Evolutionary conservation across 2,888 invertebrate genomes (phyloP), one percentile per base, ranked within the genome.

Genomic region (Pyrrhia umbra): DNA sequence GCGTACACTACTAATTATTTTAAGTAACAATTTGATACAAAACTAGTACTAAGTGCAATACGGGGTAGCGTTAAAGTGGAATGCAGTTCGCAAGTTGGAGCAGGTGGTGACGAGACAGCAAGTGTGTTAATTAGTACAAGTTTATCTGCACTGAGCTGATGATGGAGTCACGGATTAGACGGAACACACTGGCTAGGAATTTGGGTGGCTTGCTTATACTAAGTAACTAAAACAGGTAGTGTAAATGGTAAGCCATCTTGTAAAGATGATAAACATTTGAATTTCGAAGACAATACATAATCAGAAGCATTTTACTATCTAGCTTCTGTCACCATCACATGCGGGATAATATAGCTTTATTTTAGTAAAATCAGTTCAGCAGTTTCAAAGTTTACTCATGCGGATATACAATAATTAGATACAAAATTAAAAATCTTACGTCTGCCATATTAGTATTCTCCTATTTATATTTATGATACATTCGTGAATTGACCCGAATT

Each of bases 71-170:
- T 61, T 61, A 74, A 70, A 73, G 73, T 64, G 70, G 68, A 63
- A 77, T 81, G 73, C 67, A 73, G 63, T 52, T 69, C 55, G 55
- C 49, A 70, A 71, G 65, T 63, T 68, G 67, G 60, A 77, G 72
- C 88, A 89, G 88, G 89, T 90, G 87, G 84, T 83, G 86, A 88
- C 82, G 82, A 78, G 80, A 80, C 54, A 79, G 85, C 84, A 74
- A 85, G 85, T 81, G 86, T 87, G 91, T 88, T 92, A 92, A 93
- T 93, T 92, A 91, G 85, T 81, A 79, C 78, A 92, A 92, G 87
- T 91, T 91, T 88, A 87, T 87, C 87, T 84, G 78, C 70, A 60
- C 83, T 85, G 80, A 85, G 85, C 85, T 84, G 64, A 78, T 79
- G 68, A 72, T 62, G 64, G 46, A 68, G 66, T 43, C 66, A 49